Percentiles rank a stretch among this genome's conserved stretches.
Conservation (phyloP, 1,140 invertebrate genomes). For the Bombus cullumanus region DNA sequence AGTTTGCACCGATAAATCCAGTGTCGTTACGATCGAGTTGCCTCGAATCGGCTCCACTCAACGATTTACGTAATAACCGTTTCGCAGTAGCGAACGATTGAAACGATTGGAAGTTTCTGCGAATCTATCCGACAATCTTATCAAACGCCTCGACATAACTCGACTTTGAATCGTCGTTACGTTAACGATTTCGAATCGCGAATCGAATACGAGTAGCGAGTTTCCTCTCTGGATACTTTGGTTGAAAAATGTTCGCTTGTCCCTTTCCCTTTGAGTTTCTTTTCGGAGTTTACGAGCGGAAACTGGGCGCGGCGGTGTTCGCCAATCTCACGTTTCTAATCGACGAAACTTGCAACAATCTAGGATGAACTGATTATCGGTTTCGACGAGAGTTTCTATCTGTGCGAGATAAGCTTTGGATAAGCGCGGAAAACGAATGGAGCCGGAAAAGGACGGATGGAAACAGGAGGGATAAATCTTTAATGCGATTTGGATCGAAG, state of each 20-base stretch:
- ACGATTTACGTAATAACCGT: conserved; percentile 30
- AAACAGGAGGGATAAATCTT: conserved; percentile 30
- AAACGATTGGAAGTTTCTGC: conserved; percentile 1
- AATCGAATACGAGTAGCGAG: not conserved
- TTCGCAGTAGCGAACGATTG: not conserved
- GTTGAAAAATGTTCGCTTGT: too few species aligned
- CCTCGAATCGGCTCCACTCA: not conserved
- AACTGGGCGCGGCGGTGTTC: too few species aligned
- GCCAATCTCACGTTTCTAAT: not conserved
- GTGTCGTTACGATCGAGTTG: not conserved
- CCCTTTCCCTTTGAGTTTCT: not conserved
- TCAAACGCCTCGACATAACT: not conserved
- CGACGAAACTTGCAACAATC: conserved; percentile 10
- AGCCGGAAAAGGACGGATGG: not conserved
- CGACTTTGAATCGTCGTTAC: not conserved
- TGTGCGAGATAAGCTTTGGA: conserved; percentile 16
- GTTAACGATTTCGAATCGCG: not conserved
- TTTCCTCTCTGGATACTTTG: too few species aligned
- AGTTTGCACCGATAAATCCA: not conserved
- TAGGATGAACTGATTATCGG: conserved; percentile 27
- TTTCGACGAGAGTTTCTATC: conserved; percentile 9
- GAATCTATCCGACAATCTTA: conserved; percentile 1
- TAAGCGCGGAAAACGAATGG: not conserved
- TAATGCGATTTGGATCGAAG: conserved; percentile 46
- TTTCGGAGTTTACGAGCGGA: not conserved